Evolutionary conservation across 1,140 invertebrate genomes (phyloP).

Genomic region (Hypothenemus hampei): DNA sequence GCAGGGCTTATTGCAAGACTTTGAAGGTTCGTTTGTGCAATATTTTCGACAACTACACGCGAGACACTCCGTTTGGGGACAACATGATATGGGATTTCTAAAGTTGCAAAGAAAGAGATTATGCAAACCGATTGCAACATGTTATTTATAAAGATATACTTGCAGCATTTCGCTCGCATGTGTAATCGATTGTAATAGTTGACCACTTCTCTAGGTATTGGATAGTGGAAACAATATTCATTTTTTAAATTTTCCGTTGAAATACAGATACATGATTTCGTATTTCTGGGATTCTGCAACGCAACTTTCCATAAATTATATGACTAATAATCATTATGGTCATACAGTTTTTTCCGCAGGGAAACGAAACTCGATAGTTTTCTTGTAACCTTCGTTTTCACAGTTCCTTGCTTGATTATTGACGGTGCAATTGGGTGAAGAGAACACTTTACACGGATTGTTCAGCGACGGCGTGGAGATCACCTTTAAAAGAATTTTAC

Average conservation of each 20-base stretch:
- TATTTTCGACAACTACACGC: constrained; percentile 4
- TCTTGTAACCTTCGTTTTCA: neutral
- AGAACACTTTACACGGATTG: constrained; percentile 29
- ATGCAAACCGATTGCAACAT: neutral
- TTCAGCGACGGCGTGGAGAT: constrained; percentile 18
- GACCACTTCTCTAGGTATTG: constrained; percentile 36
- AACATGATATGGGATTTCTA: constrained; percentile 7
- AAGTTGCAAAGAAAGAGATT: neutral
- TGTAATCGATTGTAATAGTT: constrained; percentile 39
- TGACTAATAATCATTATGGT: neutral
- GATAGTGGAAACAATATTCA: constrained; percentile 29
- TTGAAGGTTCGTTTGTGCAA: neutral
- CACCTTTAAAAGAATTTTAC: constrained; percentile 17
- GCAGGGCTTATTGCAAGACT: constrained; percentile 2
- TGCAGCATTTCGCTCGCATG: constrained; percentile 19
- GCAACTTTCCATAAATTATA: neutral
- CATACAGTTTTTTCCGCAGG: constrained; percentile 20
- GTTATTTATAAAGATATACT: constrained; percentile 1
- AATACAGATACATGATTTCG: constrained; percentile 32
- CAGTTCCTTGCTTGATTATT: constrained; percentile 12
- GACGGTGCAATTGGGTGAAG: constrained; percentile 28
- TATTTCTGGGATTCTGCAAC: constrained; percentile 13
- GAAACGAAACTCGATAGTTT: constrained; percentile 18
- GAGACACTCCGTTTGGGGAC: neutral
- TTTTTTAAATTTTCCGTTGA: constrained; percentile 17